phyloP scores from a whole-genome alignment of 1,140 invertebrate species.

The Laupala kohalensis region DNA sequence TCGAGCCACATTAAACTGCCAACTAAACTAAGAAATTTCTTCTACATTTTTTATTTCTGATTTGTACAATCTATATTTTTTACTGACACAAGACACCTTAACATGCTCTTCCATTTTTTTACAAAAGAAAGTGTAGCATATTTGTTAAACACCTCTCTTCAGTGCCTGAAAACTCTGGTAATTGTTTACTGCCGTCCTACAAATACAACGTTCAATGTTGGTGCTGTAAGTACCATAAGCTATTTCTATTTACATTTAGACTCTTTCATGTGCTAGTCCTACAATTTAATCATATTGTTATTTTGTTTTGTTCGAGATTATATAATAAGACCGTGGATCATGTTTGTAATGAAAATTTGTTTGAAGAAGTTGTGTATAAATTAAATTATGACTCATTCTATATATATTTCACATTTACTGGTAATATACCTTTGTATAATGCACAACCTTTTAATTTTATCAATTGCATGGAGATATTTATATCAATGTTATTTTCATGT shows the following conservation, averaged over 20 bases:
- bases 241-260: not conserved
- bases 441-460: too few species aligned
- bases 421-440: too few species aligned
- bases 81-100: not conserved
- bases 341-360: not conserved
- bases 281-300: not conserved
- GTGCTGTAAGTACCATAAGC: not conserved
- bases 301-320: not conserved
- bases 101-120: not conserved
- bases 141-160: not conserved
- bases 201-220: not conserved
- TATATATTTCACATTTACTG: not conserved
- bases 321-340: not conserved
- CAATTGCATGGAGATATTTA: too few species aligned
- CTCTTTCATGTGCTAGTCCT: too few species aligned
- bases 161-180: not conserved
- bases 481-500: not conserved
- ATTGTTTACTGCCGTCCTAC: not conserved
- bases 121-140: not conserved
- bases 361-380: not conserved
- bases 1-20: not conserved
- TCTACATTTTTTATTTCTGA: not conserved
- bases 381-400: not conserved
- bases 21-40: not conserved
- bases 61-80: not conserved